Base-by-base conservation (phyloP, 1,140 invertebrate species). In the Chironomus tepperi region DNA sequence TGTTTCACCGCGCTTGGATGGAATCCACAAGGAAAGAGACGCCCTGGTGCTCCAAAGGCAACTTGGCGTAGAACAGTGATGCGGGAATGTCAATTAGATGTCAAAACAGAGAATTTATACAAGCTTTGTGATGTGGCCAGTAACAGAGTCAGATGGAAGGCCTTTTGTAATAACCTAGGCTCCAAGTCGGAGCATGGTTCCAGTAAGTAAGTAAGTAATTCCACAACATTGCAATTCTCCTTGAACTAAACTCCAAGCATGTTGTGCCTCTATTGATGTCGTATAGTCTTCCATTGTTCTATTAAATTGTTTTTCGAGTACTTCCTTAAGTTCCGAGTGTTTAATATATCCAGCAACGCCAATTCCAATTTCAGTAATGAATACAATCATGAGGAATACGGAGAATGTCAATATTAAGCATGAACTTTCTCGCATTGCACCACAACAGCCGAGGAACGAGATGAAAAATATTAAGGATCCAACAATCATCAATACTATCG, bases 321-420 rank as follows among this genome's bases (percentile, higher is more conserved):
- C 86, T 9, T 83, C 81, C 77, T 88, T 86, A 43, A 93, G 84
- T 75, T 93, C 88, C 75, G 86, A 85, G 75, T 89, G 87, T 81
- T 93, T 89, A 75, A 94, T 85, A 83, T 94, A 95, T 7, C 92
- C 93, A 16, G 92, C 89, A 79, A 96, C 91, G 75, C 93, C 95
- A 75, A 90, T 90, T 5, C 90, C 91, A 73, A 96, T 81, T 84
- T 97, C 94, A 75, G 94, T 82, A 2, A 93, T 85, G 81, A 97
- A 95, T 75, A 97, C 93, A 10, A 95, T 79, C 10, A 90, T 83
- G 76, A 97, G 83, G 67, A 96, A 84, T 72, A 92, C 88, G 15
- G 92, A 90, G 84, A 96, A 98, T 91, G 91, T 93, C 16, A 92
- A 87, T 65, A 95, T 90, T 92, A 95, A 93, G 83, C 92, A 94